Base-by-base conservation (phyloP, 2,113 vertebrate species). In the Odobenus rosmarus region DNA sequence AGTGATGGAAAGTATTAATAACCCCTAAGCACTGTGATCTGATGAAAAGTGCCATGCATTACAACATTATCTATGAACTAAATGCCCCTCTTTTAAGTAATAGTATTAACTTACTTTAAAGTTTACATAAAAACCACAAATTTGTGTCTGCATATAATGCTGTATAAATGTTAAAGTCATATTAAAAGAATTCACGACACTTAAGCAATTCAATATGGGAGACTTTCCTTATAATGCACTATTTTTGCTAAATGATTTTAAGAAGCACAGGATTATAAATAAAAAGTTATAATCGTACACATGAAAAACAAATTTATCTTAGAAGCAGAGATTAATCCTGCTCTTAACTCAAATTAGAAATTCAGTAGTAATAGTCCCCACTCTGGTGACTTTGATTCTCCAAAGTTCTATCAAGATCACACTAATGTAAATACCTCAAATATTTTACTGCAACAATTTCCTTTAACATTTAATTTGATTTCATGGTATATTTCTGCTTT, bases 1-100 rank as follows among this genome's bases (percentile, higher is more conserved):
- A 92, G 71, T 67, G 92, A 96, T 46, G 33, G 88, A 88, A 96
- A 90, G 87, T 81, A 71, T 89, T 49, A 95, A 84, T 46, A 96
- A 82, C 12, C 62, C n/a, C 39, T 82, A 92, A 96, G 77, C 46
- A 71, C 33, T 64, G 61, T 51, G 15, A 80, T 51, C 26, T 55
- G 31, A 81, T 64, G 16, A 71, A 95, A 77, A 10, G 42, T 62
- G 6, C 16, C 46, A 81, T 46, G 61, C 51, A 89, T 23, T 77
- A 83, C 24, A 61, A 26, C 49, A 31, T n/a, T 67, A 92, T 61
- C 64, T 77, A 21, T 67, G 53, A 80, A 62, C 90, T 67, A 61
- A 67, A 90, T 86, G 61, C 1, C 39, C n/a, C 61, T 82, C 55
- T 80, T 93, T 69, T 49, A 95, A 91, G 61, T 46, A 95, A 91